A percentile compares a stretch with the other conserved stretches of the same genome.
Conservation (phyloP, 2,888 invertebrate genomes). For the Agrenia bidenticulata region DNA sequence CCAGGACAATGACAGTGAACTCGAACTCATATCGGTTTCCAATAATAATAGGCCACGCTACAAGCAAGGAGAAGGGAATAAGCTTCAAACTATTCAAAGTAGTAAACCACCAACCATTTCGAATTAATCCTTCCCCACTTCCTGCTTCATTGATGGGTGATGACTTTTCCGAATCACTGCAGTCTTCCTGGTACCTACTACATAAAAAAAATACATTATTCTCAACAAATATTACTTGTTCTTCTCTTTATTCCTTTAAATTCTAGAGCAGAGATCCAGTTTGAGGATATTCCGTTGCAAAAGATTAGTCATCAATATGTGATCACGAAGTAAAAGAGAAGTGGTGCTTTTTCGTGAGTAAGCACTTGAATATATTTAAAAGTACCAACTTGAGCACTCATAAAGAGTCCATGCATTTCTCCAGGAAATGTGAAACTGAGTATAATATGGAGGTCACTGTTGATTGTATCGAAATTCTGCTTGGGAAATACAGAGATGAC, state of each 20-base stretch:
- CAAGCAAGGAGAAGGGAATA: slow-evolving; percentile 24
- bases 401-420: not conserved
- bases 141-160: slow-evolving; percentile 53
- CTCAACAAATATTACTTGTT: too few relatives aligned
- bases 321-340: slow-evolving; percentile 10
- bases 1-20: slow-evolving; percentile 2
- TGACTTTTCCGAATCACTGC: slow-evolving; percentile 53
- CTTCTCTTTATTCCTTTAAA: not conserved
- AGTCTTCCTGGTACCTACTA: slow-evolving; percentile 53
- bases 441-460: not conserved
- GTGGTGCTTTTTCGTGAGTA: slow-evolving; percentile 17
- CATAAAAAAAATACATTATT: slow-evolving; percentile 9
- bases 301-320: slow-evolving; percentile 18
- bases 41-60: slow-evolving; percentile 19
- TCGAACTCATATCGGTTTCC: slow-evolving; percentile 8
- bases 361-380: slow-evolving; percentile 8
- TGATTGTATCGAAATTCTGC: slow-evolving; percentile 3
- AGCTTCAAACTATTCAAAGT: slow-evolving; percentile 20
- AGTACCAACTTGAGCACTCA: not conserved
- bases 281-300: not conserved
- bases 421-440: not conserved
- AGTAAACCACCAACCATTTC: slow-evolving; percentile 50
- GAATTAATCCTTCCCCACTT: slow-evolving; percentile 53
- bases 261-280: slow-evolving; percentile 4
- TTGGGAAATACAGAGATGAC: not conserved